Percentiles rank a stretch among this genome's conserved stretches.
Evolutionary conservation across 64 coral and sea anemone genomes (phyloP).

Genomic region (Montipora capricornis): DNA sequence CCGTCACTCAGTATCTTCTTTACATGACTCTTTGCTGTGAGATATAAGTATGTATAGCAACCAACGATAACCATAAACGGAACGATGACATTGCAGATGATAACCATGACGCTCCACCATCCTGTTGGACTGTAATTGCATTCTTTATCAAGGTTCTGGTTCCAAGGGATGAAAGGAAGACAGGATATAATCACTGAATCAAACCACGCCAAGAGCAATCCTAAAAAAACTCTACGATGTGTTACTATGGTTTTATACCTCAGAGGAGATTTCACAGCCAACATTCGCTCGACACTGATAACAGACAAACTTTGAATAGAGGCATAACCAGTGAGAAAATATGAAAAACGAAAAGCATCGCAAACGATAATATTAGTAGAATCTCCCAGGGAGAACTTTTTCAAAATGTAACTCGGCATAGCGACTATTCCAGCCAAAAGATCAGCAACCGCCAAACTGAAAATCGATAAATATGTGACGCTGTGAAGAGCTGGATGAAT

Average conservation of each 20-base stretch:
- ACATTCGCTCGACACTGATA: constrained; percentile 86
- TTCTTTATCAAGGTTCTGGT: too few relatives aligned
- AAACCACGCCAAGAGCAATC: constrained; percentile 69
- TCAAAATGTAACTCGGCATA: constrained; percentile 83
- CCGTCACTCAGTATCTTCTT: constrained; percentile 61
- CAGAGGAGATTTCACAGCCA: constrained; percentile 81
- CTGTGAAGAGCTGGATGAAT: constrained; percentile 73
- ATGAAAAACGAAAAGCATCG: not conserved
- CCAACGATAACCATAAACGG: constrained; percentile 77
- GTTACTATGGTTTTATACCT: constrained; percentile 75
- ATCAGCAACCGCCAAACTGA: constrained; percentile 83
- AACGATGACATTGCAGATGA: constrained; percentile 80
- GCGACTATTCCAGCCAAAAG: constrained; percentile 76
- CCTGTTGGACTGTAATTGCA: constrained; percentile 46
- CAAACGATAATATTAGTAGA: constrained; percentile 52
- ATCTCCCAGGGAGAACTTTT: constrained; percentile 65
- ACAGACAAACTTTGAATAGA: constrained; percentile 86
- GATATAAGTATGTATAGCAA: constrained; percentile 89
- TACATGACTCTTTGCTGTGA: constrained; percentile 68
- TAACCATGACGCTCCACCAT: constrained; percentile 96
- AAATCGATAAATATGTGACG: constrained; percentile 75
- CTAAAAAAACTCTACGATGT: constrained; percentile 56
- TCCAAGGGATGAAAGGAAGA: constrained; percentile 75
- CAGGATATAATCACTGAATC: constrained; percentile 64
- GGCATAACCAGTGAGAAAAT: not conserved